Evolutionary conservation across 2,113 vertebrate species (phyloP).

Genomic region (Dromaius novaehollandiae): DNA sequence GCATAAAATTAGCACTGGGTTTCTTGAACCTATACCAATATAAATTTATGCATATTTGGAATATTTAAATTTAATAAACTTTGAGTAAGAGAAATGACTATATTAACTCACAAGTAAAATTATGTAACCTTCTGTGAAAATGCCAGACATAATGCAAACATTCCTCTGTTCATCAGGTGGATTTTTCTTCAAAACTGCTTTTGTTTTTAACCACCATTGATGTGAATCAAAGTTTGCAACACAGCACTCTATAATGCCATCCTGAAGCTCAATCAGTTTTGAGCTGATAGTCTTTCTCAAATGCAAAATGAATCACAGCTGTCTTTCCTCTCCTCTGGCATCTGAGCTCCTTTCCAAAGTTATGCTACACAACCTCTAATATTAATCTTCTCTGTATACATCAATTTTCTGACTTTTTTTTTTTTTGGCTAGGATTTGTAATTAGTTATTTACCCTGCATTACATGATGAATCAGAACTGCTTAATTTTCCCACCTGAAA

Average conservation of each 20-base stretch:
- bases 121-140: not conserved
- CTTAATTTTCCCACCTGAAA: conserved; percentile 7
- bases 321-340: not conserved
- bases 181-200: not conserved
- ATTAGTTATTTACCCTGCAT: not conserved
- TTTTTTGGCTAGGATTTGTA: not conserved
- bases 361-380: not conserved
- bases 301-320: not conserved
- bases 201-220: not conserved
- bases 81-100: not conserved
- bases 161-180: not conserved
- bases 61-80: not conserved
- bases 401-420: not conserved
- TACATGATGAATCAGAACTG: not conserved
- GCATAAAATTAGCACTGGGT: not conserved
- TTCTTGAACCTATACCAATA: not conserved
- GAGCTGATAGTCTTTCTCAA: not conserved
- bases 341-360: not conserved
- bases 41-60: not conserved
- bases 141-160: not conserved
- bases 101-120: not conserved
- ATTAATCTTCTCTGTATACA: not conserved
- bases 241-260: not conserved
- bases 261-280: not conserved
- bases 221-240: not conserved